Conservation (phyloP, 2,888 invertebrate species). For the Mesodorylaimus sp. region DNA sequence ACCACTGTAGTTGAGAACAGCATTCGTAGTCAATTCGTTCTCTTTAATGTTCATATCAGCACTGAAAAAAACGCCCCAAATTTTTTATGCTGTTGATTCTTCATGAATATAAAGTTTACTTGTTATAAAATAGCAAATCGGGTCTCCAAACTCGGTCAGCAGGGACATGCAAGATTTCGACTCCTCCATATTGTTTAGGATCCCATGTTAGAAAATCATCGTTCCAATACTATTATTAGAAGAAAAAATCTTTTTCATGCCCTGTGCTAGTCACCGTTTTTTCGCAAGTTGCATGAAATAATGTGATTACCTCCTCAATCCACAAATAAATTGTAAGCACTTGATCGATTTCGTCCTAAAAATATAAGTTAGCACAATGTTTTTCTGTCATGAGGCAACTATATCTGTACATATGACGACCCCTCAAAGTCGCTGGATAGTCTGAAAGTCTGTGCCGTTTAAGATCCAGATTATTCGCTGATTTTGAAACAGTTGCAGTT, state of each 20-base stretch:
- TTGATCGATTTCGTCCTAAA: slow-evolving; percentile 23
- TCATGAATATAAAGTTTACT: not conserved
- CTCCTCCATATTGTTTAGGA: slow-evolving; percentile 20
- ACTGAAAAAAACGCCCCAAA: slow-evolving; percentile 14
- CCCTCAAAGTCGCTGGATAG: too few species aligned
- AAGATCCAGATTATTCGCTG: too few species aligned
- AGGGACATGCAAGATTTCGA: slow-evolving; percentile 23
- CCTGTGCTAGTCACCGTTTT: not conserved
- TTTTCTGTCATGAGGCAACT: too few species aligned
- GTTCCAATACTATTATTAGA: slow-evolving; percentile 19
- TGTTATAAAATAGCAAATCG: slow-evolving; percentile 24
- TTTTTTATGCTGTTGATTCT: not conserved
- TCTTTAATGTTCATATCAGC: slow-evolving; percentile 28
- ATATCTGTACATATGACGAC: too few species aligned
- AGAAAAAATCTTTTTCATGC: not conserved
- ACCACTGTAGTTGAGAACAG: slow-evolving; percentile 21
- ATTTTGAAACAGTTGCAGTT: too few species aligned
- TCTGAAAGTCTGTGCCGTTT: too few species aligned
- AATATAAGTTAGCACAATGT: too few species aligned
- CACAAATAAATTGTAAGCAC: slow-evolving; percentile 24
- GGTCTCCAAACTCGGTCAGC: slow-evolving; percentile 24
- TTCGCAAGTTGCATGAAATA: not conserved
- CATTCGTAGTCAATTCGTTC: slow-evolving; percentile 26
- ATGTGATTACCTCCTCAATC: slow-evolving; percentile 21
- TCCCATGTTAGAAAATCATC: slow-evolving; percentile 24